A percentile compares a stretch with the other conserved stretches of the same genome.
Evolutionary conservation across 2,113 vertebrate species (phyloP).

Genomic region (Hemibates koningsi): DNA sequence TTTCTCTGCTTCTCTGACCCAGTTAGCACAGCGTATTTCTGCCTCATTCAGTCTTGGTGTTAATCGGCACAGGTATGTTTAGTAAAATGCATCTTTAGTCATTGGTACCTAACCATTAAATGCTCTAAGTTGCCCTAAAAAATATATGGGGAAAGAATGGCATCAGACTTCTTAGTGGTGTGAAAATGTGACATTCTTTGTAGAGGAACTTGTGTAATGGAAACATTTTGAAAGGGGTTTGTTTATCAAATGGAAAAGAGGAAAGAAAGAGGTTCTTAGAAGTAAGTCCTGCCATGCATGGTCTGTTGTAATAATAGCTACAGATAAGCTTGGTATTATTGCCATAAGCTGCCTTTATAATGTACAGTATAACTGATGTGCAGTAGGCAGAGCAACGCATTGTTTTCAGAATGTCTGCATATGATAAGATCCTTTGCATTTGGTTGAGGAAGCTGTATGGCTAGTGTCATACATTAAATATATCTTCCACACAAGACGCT

Average conservation of each 20-base stretch:
- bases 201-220: neutral
- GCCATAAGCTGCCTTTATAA: neutral
- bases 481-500: neutral
- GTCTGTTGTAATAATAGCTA: neutral
- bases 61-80: neutral
- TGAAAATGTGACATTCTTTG: neutral
- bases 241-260: neutral
- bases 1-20: constrained; percentile 39
- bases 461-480: neutral
- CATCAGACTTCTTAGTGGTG: neutral
- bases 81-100: neutral
- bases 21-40: constrained; percentile 43
- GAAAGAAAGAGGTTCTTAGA: neutral
- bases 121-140: neutral
- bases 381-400: neutral
- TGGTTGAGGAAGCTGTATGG: neutral
- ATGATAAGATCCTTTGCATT: neutral
- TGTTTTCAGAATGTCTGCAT: neutral
- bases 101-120: neutral
- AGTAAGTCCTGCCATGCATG: neutral
- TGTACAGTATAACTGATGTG: neutral
- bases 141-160: neutral
- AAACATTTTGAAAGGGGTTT: neutral
- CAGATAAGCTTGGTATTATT: neutral
- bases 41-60: neutral